Evolutionary conservation across 2,113 vertebrate genomes (phyloP).

Genomic region (Percopsis transmontana): DNA sequence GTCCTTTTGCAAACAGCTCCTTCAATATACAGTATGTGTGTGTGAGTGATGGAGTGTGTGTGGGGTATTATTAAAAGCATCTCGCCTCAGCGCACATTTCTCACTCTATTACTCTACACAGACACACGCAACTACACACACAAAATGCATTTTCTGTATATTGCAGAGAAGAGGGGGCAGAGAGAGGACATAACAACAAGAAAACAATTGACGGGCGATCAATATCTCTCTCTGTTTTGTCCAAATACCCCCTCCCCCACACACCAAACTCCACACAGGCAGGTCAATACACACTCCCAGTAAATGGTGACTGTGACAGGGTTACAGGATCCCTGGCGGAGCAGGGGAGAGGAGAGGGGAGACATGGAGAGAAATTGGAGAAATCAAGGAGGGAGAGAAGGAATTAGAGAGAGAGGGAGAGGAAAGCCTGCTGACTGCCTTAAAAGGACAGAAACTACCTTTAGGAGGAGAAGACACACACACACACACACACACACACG

Average conservation of each 20-base stretch:
- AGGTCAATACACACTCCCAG: constrained; percentile 16
- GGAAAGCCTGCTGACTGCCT: constrained; percentile 43
- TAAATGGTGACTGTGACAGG: constrained; percentile 21
- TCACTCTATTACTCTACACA: too few species aligned
- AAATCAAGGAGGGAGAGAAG: constrained; percentile 45
- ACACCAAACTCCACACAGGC: constrained; percentile 5
- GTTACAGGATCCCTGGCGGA: constrained; percentile 19
- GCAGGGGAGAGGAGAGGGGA: constrained; percentile 36
- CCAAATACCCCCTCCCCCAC: constrained; percentile 7
- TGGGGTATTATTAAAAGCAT: too few species aligned
- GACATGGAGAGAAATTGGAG: constrained; percentile 37
- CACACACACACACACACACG: neutral
- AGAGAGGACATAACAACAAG: constrained; percentile 14
- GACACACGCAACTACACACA: too few species aligned
- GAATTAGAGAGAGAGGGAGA: constrained; percentile 1
- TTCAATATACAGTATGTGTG: too few species aligned
- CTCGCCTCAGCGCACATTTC: too few species aligned
- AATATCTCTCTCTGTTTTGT: constrained; percentile 34
- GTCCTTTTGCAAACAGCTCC: too few species aligned
- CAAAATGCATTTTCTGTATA: too few species aligned
- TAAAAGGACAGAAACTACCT: constrained; percentile 68
- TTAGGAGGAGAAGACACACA: constrained; percentile 27
- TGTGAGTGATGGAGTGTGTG: too few species aligned
- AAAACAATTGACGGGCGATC: constrained; percentile 38
- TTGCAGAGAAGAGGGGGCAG: neutral